These are phyloP conservation scores for Leptocoma aspasia DNA, from an alignment of 2,113 vertebrate species.

Conservation along the genomic window DNA sequence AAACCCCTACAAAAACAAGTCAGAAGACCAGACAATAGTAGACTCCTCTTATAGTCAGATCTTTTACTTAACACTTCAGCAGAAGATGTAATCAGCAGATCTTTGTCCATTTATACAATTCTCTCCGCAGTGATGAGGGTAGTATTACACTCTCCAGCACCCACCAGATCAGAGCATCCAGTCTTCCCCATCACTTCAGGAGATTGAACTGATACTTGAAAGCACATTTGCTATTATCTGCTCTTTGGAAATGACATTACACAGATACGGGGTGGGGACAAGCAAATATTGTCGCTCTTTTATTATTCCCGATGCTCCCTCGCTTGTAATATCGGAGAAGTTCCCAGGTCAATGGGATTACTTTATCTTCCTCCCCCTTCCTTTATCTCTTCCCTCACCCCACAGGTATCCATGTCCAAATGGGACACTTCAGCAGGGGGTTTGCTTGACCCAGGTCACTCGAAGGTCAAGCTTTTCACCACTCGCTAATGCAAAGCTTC, in stretches of 20 bases:
- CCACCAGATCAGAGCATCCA: neutral
- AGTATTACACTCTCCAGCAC: slow-evolving; percentile 73
- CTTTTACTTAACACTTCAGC: slow-evolving; percentile 83
- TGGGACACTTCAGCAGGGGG: slow-evolving; percentile 73
- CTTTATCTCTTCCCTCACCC: slow-evolving; percentile 69
- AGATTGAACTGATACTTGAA: slow-evolving; percentile 46
- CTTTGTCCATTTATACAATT: slow-evolving; percentile 80
- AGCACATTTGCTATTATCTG: slow-evolving; percentile 39
- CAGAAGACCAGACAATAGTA: slow-evolving; percentile 65
- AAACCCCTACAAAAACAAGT: slow-evolving; percentile 79
- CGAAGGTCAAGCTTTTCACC: slow-evolving; percentile 87
- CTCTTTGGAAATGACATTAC: slow-evolving; percentile 19
- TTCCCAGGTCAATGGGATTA: slow-evolving; percentile 52
- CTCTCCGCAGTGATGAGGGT: slow-evolving; percentile 72
- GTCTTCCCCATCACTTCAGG: neutral
- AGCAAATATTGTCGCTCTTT: slow-evolving; percentile 7
- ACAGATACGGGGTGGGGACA: neutral
- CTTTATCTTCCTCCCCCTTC: slow-evolving; percentile 72
- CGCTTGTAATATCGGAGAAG: slow-evolving; percentile 28
- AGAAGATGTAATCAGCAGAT: slow-evolving; percentile 72
- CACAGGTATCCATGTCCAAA: slow-evolving; percentile 93
- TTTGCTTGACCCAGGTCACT: slow-evolving; percentile 86
- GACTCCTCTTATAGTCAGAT: slow-evolving; percentile 61
- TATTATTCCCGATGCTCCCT: slow-evolving; percentile 7
- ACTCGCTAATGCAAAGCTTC: slow-evolving; percentile 85